Evolutionary conservation across 2,888 invertebrate species (phyloP), one percentile per base, ranked within the genome.

Genomic region (Platypus cylindrus): DNA sequence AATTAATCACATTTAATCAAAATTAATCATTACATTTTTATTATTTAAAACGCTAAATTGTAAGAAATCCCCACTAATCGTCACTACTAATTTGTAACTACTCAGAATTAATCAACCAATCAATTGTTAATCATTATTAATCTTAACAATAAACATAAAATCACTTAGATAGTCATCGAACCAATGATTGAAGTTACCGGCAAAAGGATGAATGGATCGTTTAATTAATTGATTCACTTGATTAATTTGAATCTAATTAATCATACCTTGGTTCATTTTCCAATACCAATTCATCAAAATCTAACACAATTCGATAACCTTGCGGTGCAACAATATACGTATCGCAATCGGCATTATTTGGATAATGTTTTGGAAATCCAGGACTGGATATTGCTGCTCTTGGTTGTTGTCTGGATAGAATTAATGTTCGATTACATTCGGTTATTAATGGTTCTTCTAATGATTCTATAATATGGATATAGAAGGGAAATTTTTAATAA

Each of bases 241-340:
- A 4, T 27, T 16, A 11, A 34, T 30, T 72, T n/a, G n/a, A n/a
- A n/a, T n/a, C n/a, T n/a, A n/a, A n/a, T n/a, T n/a, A n/a, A n/a
- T n/a, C 75, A 73, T 60, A 81, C 81, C 74, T 71, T n/a, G 77
- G 73, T 52, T 81, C 80, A 41, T 78, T 73, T 56, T 86, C 85
- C 3, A 84, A 67, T 8, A 78, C 72, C 35, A 86, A 64, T 52
- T 82, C 80, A 45, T 81, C 78, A 52, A 86, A 85, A 48, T 79
- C 77, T 27, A 84, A 58, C 1, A 75, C 66, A 29, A 84, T 66
- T n/a, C 75, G 70, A 53, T 75, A 78, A 11, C 75, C 75, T 1
- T 70, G 65, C 1, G 80, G 78, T 2, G 79, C 78, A 3, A 66
- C 64, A 31, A 90, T 68, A 41, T 70, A 70, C 48, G 75, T 83